A percentile compares a stretch with the other conserved stretches of the same genome.
phyloP scores from a whole-genome alignment of 2,797 vertebrate species.

The Phyllotis vaccarum region DNA sequence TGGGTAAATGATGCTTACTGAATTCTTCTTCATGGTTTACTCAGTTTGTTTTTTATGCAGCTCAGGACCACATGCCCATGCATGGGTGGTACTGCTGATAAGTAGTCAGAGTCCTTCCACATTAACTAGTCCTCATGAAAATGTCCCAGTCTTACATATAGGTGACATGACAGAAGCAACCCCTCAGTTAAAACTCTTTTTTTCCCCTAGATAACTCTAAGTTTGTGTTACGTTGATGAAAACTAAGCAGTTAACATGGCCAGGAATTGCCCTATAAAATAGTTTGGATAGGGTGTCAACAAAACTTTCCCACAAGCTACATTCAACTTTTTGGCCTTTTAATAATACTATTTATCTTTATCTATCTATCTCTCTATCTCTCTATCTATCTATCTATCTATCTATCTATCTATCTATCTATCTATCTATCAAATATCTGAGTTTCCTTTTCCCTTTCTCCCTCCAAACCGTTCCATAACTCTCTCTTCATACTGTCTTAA shows the following conservation, averaged over 20 bases:
- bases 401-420: not conserved
- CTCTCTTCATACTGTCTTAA: not conserved
- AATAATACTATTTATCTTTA: not conserved
- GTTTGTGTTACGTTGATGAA: not conserved
- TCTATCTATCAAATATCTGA: too few species aligned
- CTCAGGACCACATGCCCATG: not conserved
- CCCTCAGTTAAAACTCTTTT: not conserved
- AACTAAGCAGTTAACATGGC: not conserved
- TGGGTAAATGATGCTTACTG: not conserved
- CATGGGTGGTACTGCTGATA: not conserved
- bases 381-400: not conserved
- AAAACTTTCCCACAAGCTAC: not conserved
- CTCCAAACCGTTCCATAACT: not conserved
- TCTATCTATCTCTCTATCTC: not conserved
- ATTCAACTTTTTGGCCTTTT: not conserved
- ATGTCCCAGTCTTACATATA: not conserved
- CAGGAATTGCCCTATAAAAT: not conserved
- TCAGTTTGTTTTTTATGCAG: not conserved
- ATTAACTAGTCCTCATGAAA: not conserved
- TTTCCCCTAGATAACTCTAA: not conserved
- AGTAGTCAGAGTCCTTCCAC: not conserved
- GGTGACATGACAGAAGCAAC: not conserved
- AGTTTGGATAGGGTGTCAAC: not conserved
- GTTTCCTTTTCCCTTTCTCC: not conserved
- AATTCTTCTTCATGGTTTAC: not conserved